Percentiles rank a stretch among this genome's conserved stretches.
phyloP scores from a whole-genome alignment of 2,113 vertebrate genomes.

The Lates calcarifer region DNA sequence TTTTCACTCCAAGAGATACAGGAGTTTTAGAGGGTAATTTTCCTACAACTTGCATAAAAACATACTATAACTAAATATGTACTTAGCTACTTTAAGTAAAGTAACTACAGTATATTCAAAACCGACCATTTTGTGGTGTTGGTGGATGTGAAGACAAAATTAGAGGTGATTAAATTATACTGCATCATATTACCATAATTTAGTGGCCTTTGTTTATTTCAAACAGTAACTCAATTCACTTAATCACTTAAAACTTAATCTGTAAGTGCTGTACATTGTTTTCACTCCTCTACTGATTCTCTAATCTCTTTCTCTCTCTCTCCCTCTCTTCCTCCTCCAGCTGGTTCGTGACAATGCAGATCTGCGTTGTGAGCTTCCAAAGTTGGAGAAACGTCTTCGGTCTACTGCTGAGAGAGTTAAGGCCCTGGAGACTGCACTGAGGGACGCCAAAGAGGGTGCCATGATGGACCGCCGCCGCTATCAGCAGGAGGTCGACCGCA shows the following conservation, averaged over 20 bases:
- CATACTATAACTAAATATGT: too few species aligned
- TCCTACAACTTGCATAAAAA: not conserved
- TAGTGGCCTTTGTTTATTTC: not conserved
- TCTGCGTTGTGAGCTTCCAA: slow-evolving; percentile 97
- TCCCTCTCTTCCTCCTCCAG: slow-evolving; percentile 63
- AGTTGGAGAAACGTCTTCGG: slow-evolving; percentile 96
- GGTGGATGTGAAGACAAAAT: not conserved
- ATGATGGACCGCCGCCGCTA: slow-evolving; percentile 93
- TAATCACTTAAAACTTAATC: too few species aligned
- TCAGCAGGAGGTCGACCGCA: slow-evolving; percentile 93
- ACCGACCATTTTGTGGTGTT: not conserved
- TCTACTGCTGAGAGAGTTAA: slow-evolving; percentile 97
- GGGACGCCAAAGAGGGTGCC: slow-evolving; percentile 92
- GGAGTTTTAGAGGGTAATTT: not conserved
- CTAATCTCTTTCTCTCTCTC: not conserved
- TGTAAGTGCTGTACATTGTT: too few species aligned
- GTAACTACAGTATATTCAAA: not conserved
- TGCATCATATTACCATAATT: not conserved
- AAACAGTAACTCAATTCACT: not conserved
- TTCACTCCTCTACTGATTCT: too few species aligned
- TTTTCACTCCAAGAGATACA: not conserved
- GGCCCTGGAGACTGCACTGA: slow-evolving; percentile 96
- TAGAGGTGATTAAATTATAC: not conserved
- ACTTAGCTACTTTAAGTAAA: too few species aligned
- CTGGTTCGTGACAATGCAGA: slow-evolving; percentile 98